These are phyloP conservation scores for Hypercompe scribonia DNA, from an alignment of 2,888 invertebrate genomes.

Conservation along the genomic window DNA sequence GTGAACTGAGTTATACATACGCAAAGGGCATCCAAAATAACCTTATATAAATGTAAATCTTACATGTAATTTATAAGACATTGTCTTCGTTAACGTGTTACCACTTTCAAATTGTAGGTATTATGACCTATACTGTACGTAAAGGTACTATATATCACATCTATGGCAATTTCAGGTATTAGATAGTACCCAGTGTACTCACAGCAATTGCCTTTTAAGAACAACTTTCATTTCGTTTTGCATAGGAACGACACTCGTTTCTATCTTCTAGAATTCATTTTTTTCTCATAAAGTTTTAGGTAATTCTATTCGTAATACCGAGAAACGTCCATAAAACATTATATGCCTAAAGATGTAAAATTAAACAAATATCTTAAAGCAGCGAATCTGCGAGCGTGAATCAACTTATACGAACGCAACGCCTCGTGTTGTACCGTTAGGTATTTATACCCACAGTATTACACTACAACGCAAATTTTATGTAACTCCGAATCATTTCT, in stretches of 20 bases:
- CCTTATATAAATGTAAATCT: background rate
- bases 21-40: background rate
- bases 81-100: background rate
- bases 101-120: background rate
- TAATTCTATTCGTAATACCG: background rate
- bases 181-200: too few species aligned
- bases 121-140: background rate
- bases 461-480: slow-evolving; percentile 36
- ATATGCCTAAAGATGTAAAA: slow-evolving; percentile 7
- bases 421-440: slow-evolving; percentile 49
- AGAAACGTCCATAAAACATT: slow-evolving; percentile 7
- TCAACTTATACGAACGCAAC: slow-evolving; percentile 37
- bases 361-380: slow-evolving; percentile 27
- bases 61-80: background rate
- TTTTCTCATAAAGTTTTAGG: background rate
- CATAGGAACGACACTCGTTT: background rate
- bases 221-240: background rate
- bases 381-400: slow-evolving; percentile 26
- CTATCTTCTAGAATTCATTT: background rate
- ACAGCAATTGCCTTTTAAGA: background rate
- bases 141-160: background rate
- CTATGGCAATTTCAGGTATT: background rate
- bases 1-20: background rate
- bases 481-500: slow-evolving; percentile 24
- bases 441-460: slow-evolving; percentile 46